Evolutionary conservation across 2,888 invertebrate genomes (phyloP).

Genomic region (Harpalus rufipes): DNA sequence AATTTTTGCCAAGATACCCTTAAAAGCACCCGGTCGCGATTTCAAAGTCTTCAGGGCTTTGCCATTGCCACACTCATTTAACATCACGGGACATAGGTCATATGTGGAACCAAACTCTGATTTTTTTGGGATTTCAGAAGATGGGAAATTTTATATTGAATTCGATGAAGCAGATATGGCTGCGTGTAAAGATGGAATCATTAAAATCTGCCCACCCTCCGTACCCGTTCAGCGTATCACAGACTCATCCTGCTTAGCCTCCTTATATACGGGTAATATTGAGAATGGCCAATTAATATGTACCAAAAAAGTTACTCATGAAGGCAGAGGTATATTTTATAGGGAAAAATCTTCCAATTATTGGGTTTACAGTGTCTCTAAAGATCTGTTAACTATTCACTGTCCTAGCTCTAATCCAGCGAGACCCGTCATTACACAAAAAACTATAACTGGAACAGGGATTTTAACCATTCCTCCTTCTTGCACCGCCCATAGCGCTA

Average conservation of each 20-base stretch:
- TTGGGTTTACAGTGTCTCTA: constrained; percentile 29
- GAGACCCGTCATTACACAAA: not conserved
- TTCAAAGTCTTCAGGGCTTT: constrained; percentile 34
- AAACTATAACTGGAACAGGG: constrained; percentile 26
- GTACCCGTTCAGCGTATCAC: not conserved
- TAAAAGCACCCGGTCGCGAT: constrained; percentile 50
- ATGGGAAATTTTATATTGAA: constrained; percentile 23
- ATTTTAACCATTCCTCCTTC: constrained; percentile 1
- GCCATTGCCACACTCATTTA: constrained; percentile 8
- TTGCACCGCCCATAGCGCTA: constrained; percentile 20
- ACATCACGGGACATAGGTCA: not conserved
- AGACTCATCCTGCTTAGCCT: not conserved
- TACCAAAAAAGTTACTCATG: constrained; percentile 12
- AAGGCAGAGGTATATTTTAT: not conserved
- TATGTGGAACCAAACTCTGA: constrained; percentile 13
- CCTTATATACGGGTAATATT: not conserved
- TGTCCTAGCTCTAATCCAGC: not conserved
- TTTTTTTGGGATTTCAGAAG: constrained; percentile 16
- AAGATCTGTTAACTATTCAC: constrained; percentile 16
- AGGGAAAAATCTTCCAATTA: not conserved
- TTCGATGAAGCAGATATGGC: not conserved
- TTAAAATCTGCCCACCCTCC: constrained; percentile 10
- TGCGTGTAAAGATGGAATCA: not conserved
- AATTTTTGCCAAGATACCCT: constrained; percentile 16
- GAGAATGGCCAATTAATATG: not conserved